A percentile compares a stretch with the other conserved stretches of the same genome.
phyloP scores from a whole-genome alignment of 1,140 invertebrate species.

The Parapsyche elsis region DNA sequence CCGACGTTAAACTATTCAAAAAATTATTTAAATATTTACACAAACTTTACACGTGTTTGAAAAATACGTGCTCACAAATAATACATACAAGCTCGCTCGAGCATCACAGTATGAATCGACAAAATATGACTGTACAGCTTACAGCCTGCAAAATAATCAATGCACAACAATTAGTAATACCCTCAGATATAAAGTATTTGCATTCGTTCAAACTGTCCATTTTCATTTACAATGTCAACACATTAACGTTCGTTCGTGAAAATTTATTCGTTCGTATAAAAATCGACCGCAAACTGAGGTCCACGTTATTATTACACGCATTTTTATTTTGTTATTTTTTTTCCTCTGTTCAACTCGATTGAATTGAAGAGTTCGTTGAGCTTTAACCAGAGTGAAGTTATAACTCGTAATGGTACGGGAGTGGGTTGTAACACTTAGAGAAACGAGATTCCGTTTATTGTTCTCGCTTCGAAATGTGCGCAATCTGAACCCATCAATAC shows the following conservation, averaged over 20 bases:
- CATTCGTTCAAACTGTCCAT: not conserved
- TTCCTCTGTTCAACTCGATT: not conserved
- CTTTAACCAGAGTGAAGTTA: slow-evolving; percentile 30
- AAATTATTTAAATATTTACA: too few species aligned
- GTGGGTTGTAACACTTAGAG: slow-evolving; percentile 31
- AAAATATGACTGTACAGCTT: too few species aligned
- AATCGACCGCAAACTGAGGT: slow-evolving; percentile 20
- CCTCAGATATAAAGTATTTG: too few species aligned
- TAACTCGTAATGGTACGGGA: slow-evolving; percentile 25
- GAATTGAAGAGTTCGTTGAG: slow-evolving; percentile 31
- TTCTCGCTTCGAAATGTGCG: slow-evolving; percentile 27
- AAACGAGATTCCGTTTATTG: slow-evolving; percentile 33
- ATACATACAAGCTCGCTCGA: too few species aligned
- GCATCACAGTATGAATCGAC: too few species aligned
- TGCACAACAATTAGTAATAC: too few species aligned
- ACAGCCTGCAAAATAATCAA: too few species aligned
- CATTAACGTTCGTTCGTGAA: not conserved
- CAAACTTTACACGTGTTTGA: too few species aligned
- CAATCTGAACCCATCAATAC: not conserved
- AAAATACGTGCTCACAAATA: too few species aligned
- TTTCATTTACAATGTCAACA: slow-evolving; percentile 5
- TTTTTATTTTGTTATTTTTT: not conserved
- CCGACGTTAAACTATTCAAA: too few species aligned
- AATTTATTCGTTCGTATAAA: slow-evolving; percentile 32
- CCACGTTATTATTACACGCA: not conserved